Evolutionary conservation across 1,140 invertebrate genomes (phyloP).

Genomic region (Ctenoplectra terminalis): DNA sequence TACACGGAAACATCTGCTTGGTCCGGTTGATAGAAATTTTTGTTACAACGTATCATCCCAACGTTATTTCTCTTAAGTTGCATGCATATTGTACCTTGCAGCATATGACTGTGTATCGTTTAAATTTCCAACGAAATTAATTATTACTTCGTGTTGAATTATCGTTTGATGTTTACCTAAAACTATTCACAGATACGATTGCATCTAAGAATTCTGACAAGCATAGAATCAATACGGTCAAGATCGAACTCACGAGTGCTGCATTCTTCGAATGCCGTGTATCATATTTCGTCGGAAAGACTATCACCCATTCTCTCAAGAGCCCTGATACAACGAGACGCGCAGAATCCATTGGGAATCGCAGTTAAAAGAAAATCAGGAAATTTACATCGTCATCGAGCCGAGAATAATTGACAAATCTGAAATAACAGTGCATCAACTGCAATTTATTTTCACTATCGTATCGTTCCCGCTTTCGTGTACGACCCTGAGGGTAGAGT

Average conservation of each 20-base stretch:
- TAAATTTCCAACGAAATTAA: neutral
- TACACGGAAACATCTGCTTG: conserved; percentile 39
- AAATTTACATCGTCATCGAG: neutral
- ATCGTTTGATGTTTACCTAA: neutral
- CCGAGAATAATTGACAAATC: neutral
- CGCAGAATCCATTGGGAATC: conserved; percentile 22
- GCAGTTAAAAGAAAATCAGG: neutral
- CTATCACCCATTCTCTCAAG: neutral
- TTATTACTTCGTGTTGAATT: neutral
- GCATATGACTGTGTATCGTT: no score
- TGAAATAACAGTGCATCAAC: conserved; percentile 6
- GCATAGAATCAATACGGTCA: neutral
- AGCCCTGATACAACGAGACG: neutral
- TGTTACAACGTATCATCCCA: neutral
- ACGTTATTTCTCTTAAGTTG: neutral
- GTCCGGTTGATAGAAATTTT: conserved; percentile 5
- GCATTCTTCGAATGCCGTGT: neutral
- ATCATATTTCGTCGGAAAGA: conserved; percentile 24
- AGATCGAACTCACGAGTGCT: conserved; percentile 1
- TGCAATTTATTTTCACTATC: conserved; percentile 18
- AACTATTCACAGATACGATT: neutral
- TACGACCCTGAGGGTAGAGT: conserved; percentile 39
- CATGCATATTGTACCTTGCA: neutral
- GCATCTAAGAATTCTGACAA: neutral
- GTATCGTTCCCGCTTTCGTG: conserved; percentile 26